Evolutionary conservation across 2,888 invertebrate genomes (phyloP), one percentile per base, ranked within the genome.

Genomic region (Allolobophora icterica): DNA sequence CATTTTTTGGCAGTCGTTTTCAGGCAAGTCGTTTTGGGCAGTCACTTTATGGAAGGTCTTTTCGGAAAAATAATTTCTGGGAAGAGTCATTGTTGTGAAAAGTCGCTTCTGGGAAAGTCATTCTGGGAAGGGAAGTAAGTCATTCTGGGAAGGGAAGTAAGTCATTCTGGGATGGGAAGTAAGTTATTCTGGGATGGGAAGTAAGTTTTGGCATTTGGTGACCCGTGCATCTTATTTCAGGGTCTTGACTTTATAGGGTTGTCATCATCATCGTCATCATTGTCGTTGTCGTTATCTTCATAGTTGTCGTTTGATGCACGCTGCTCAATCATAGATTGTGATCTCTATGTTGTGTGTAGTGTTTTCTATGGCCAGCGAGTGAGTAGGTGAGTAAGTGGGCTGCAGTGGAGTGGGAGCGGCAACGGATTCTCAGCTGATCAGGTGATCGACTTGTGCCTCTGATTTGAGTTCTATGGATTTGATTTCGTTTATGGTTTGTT

Each of bases 241-340:
- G 52, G 52, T 52, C 52, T 52, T 52, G 2, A 6, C 52, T 52
- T 52, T 24, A 13, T 3, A 52, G 52, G 21, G 17, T 52, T 42
- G 42, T 42, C 42, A 15, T 52, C 52, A 19, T 71, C 30, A 15
- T 52, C 52, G 1, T 71, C 30, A 11, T 71, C 13, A 3, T 71
- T 17, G n/a, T 71, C n/a, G 8, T 71, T 8, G n/a, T 71, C n/a
- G 13, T 71, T 24, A 24, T 52, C 52, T 5, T 71, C n/a, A 13
- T 71, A 71, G 71, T 71, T n/a, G 71, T 71, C 71, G 34, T 87
- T 35, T 87, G 87, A 35, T 87, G 30, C 35, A 21, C 38, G 19
- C 87, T 87, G 87, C 87, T 87, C 87, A 87, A 87, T 35, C 87
- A 35, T 38, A 87, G 87, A 87, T 87, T 87, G 87, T 87, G 87